Evolutionary conservation across 1,140 invertebrate species (phyloP).

Genomic region (Neodiprion lecontei): DNA sequence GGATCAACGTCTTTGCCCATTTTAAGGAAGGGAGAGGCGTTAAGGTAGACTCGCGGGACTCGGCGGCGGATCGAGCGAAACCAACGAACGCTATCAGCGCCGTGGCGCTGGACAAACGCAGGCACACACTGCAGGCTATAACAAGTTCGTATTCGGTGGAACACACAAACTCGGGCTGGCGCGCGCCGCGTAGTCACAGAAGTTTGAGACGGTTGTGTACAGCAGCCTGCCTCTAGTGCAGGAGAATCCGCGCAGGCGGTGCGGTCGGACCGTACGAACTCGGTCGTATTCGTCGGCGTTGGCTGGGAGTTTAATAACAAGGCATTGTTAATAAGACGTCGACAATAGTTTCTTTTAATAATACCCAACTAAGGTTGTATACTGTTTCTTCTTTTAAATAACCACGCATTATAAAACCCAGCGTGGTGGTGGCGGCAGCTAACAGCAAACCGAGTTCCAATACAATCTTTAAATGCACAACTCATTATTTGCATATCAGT

Average conservation of each 20-base stretch:
- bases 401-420: neutral
- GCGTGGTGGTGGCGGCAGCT: too few relatives aligned
- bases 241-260: too few relatives aligned
- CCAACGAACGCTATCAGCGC: neutral
- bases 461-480: slow-evolving; percentile 49
- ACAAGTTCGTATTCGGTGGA: neutral
- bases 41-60: too few relatives aligned
- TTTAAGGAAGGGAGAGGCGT: too few relatives aligned
- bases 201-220: neutral
- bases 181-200: neutral
- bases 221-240: too few relatives aligned
- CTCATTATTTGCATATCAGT: slow-evolving; percentile 50
- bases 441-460: slow-evolving; percentile 35
- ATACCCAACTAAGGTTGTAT: slow-evolving; percentile 29
- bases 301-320: slow-evolving; percentile 44
- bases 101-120: neutral
- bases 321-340: slow-evolving; percentile 49
- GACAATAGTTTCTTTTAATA: slow-evolving; percentile 59
- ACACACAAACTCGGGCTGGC: neutral
- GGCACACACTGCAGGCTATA: neutral
- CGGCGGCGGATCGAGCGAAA: too few relatives aligned
- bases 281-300: neutral
- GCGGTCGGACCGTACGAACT: slow-evolving; percentile 1
- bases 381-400: neutral
- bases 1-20: too few relatives aligned